Conservation (phyloP, 1,140 invertebrate species). For the Magallana angulata region DNA sequence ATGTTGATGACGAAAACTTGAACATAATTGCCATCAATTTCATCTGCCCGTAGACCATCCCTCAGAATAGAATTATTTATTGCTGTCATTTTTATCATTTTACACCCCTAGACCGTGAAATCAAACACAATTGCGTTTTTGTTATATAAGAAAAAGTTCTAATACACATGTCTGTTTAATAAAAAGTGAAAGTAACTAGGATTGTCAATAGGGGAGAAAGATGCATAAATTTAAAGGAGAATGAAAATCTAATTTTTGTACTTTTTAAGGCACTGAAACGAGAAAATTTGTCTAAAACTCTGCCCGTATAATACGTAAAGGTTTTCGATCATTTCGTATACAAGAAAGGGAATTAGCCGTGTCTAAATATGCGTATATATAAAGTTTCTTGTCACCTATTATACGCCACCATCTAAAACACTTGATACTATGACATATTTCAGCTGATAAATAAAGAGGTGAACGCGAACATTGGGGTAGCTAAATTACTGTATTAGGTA, state of each 20-base stretch:
- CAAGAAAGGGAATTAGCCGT: slow-evolving; percentile 29
- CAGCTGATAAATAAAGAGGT: slow-evolving; percentile 1
- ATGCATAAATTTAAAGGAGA: no score
- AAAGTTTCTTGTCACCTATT: background rate
- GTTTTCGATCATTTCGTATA: slow-evolving; percentile 12
- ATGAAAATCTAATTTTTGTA: background rate
- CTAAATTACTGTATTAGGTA: no score
- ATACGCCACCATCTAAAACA: background rate
- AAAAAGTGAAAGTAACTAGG: background rate
- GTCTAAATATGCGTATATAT: slow-evolving; percentile 26
- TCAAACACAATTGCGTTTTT: background rate
- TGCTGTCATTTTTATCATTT: background rate
- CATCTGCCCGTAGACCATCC: background rate
- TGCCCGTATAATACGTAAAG: background rate
- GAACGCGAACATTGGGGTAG: background rate
- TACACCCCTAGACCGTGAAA: background rate
- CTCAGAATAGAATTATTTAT: background rate
- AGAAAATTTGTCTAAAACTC: slow-evolving; percentile 9
- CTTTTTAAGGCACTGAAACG: background rate
- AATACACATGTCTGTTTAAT: background rate
- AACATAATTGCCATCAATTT: background rate
- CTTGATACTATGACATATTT: background rate
- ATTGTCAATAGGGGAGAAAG: no score
- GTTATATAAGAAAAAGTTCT: background rate
- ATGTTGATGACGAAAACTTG: no score